Conservation (phyloP, 2,797 vertebrate species). For the Peromyscus attwateri region DNA sequence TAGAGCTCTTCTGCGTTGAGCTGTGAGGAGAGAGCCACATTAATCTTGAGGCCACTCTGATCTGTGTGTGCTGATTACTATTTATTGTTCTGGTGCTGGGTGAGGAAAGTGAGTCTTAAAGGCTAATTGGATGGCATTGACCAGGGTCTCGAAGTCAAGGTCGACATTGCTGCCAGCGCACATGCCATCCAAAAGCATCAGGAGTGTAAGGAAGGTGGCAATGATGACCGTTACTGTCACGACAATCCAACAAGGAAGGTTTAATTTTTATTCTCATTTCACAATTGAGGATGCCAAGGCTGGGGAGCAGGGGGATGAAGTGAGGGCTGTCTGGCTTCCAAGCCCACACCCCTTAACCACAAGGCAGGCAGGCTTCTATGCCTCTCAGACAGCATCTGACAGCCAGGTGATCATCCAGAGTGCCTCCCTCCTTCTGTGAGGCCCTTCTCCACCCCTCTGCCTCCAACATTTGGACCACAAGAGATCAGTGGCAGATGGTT, state of each 20-base stretch:
- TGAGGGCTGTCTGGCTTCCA: background rate
- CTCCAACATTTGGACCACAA: background rate
- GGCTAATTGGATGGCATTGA: too few relatives aligned
- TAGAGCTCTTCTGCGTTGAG: background rate
- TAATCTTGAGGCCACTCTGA: background rate
- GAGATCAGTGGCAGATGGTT: background rate
- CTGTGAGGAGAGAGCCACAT: background rate
- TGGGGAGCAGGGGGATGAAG: background rate
- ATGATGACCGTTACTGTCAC: background rate
- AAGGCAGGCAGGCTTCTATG: background rate
- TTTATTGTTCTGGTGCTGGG: background rate
- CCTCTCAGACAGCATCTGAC: rapidly evolving
- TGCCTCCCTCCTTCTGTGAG: background rate
- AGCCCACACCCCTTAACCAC: background rate
- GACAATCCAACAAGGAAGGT: background rate
- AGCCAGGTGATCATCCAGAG: rapidly evolving
- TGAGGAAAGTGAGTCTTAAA: background rate
- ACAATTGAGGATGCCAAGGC: background rate
- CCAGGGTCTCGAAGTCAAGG: background rate
- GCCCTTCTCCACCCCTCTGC: background rate
- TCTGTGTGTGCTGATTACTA: rapidly evolving
- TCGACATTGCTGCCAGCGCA: background rate
- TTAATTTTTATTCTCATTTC: background rate
- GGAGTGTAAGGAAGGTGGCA: background rate
- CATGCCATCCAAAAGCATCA: background rate